phyloP scores from a whole-genome alignment of 2,888 invertebrate genomes.

The Sinohyriopsis cumingii region DNA sequence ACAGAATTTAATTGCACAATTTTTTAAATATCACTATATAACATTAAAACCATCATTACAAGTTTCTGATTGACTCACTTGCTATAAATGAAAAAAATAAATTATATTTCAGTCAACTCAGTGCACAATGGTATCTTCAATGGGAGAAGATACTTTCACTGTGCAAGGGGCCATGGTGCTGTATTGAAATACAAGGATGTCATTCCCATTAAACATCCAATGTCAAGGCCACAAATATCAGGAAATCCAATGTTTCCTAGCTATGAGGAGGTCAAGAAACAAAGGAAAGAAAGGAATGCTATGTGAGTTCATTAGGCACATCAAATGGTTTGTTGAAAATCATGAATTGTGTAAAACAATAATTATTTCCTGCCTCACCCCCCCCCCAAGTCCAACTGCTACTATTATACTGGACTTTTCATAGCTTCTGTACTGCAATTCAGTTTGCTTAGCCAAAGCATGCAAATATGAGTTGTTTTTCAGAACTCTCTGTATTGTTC shows the following conservation, averaged over 20 bases:
- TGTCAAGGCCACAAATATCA: constrained; percentile 48
- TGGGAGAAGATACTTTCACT: constrained; percentile 68
- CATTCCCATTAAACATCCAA: constrained; percentile 44
- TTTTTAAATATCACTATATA: too few species aligned
- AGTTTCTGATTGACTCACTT: too few species aligned
- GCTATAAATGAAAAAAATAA: too few species aligned
- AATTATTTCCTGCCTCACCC: too few species aligned
- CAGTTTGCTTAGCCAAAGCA: neutral
- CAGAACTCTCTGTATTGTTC: too few species aligned
- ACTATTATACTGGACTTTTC: too few species aligned
- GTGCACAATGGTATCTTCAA: constrained; percentile 64
- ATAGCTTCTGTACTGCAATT: neutral
- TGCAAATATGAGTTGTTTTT: neutral
- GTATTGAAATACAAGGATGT: constrained; percentile 62
- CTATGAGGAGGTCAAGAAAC: constrained; percentile 60
- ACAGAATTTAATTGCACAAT: too few species aligned
- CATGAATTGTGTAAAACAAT: neutral
- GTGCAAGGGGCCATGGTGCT: constrained; percentile 66
- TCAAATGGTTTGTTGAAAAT: neutral
- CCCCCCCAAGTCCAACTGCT: too few species aligned
- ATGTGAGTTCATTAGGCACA: constrained; percentile 40
- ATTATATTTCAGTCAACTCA: constrained; percentile 58
- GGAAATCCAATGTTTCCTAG: constrained; percentile 68
- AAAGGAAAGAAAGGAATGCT: constrained; percentile 54
- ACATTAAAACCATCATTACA: too few species aligned